Conservation (phyloP, 2,888 invertebrate species). For the Sericinus montela region DNA sequence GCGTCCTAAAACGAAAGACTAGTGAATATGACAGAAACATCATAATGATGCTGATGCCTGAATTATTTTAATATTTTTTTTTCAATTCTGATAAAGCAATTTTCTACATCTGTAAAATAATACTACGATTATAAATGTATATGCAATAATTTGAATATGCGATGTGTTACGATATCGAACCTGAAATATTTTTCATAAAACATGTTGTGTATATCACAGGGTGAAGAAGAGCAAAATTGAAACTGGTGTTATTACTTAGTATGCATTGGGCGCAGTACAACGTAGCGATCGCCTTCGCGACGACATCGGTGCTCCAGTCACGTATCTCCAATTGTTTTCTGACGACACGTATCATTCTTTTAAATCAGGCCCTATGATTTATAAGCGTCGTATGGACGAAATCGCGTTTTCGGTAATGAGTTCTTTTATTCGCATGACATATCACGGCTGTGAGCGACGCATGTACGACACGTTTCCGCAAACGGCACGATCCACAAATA, state of each 20-base stretch:
- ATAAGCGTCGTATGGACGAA: constrained; percentile 44
- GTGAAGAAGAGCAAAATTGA: constrained; percentile 61
- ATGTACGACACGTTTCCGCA: constrained; percentile 61
- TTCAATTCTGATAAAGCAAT: too few species aligned
- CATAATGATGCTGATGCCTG: too few species aligned
- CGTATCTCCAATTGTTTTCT: constrained; percentile 77
- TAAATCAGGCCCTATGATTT: constrained; percentile 70
- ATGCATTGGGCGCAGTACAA: constrained; percentile 69
- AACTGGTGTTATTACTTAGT: constrained; percentile 71
- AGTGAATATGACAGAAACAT: too few species aligned
- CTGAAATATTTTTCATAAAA: constrained; percentile 32
- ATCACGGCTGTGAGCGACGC: constrained; percentile 55
- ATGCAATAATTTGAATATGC: too few species aligned
- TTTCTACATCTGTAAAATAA: too few species aligned
- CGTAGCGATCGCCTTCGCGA: constrained; percentile 57
- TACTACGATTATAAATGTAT: too few species aligned
- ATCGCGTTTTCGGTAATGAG: constrained; percentile 40
- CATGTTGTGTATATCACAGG: constrained; percentile 41
- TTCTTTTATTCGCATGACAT: constrained; percentile 50
- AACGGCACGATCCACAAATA: constrained; percentile 66
- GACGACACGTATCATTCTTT: constrained; percentile 77
- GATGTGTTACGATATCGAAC: not conserved
- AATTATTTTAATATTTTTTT: too few species aligned
- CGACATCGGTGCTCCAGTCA: constrained; percentile 60
- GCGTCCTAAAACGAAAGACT: too few species aligned